Percentiles rank a stretch among this genome's conserved stretches.
phyloP scores from a whole-genome alignment of 1,140 invertebrate species.

The Achroia grisella region DNA sequence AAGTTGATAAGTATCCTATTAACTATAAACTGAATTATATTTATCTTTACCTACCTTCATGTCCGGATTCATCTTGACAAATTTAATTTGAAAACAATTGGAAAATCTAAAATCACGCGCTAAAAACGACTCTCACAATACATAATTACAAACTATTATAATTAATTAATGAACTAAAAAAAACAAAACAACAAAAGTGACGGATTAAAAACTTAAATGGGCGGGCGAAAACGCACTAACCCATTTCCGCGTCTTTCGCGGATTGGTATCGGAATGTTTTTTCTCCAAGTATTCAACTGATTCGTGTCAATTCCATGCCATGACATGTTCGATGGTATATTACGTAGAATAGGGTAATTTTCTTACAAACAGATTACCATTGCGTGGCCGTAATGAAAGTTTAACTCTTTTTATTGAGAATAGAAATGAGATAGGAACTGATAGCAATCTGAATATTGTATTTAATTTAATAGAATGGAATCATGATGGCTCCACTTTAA shows the following conservation, averaged over 20 bases:
- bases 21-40: too few species aligned
- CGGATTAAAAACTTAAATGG: not conserved
- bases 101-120: too few species aligned
- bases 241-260: constrained; percentile 22
- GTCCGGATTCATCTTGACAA: not conserved
- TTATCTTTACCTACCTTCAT: not conserved
- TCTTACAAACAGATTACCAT: constrained; percentile 21
- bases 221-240: not conserved
- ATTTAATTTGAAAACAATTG: not conserved
- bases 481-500: too few species aligned
- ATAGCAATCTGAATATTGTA: too few species aligned
- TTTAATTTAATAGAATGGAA: too few species aligned
- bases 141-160: too few species aligned
- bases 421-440: not conserved
- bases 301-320: constrained; percentile 36
- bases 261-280: constrained; percentile 29
- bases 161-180: too few species aligned
- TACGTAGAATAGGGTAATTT: constrained; percentile 45
- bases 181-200: too few species aligned
- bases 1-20: too few species aligned
- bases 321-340: constrained; percentile 27
- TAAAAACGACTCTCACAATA: too few species aligned
- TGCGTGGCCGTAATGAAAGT: constrained; percentile 24
- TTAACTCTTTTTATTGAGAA: constrained; percentile 9
- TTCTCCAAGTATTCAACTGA: constrained; percentile 39